Conservation (phyloP, 2,113 vertebrate species). For the Oreotrochilus melanogaster region DNA sequence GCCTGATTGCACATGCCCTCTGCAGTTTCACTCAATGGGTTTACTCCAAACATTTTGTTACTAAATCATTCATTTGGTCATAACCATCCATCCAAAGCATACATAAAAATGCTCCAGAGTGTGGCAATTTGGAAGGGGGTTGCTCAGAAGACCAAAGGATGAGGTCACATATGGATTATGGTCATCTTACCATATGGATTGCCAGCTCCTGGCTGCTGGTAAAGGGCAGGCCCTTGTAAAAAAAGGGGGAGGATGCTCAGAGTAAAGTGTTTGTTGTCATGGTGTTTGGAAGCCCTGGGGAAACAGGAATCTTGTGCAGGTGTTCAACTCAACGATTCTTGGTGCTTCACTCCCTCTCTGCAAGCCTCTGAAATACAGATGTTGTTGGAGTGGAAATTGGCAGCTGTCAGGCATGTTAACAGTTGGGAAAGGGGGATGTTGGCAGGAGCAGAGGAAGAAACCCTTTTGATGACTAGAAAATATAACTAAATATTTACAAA, state of each 20-base stretch:
- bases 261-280: too few species aligned
- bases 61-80: neutral
- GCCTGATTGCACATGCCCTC: slow-evolving; percentile 27
- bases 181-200: rapidly evolving
- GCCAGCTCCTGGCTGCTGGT: neutral
- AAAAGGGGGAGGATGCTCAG: neutral
- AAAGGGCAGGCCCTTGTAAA: neutral
- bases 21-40: slow-evolving; percentile 36
- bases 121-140: neutral
- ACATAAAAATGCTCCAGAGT: neutral
- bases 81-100: neutral
- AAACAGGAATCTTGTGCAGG: neutral
- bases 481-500: neutral
- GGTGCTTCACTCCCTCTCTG: rapidly evolving
- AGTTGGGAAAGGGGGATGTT: neutral
- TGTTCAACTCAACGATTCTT: rapidly evolving
- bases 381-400: neutral
- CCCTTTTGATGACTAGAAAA: neutral
- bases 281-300: neutral
- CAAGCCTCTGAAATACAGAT: neutral
- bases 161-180: rapidly evolving
- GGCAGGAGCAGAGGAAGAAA: neutral
- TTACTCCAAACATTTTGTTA: slow-evolving; percentile 56
- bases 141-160: neutral
- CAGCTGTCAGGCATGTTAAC: neutral